These are phyloP conservation scores for Trogon surrucura DNA, from an alignment of 2,113 vertebrate genomes.

Conservation along the genomic window DNA sequence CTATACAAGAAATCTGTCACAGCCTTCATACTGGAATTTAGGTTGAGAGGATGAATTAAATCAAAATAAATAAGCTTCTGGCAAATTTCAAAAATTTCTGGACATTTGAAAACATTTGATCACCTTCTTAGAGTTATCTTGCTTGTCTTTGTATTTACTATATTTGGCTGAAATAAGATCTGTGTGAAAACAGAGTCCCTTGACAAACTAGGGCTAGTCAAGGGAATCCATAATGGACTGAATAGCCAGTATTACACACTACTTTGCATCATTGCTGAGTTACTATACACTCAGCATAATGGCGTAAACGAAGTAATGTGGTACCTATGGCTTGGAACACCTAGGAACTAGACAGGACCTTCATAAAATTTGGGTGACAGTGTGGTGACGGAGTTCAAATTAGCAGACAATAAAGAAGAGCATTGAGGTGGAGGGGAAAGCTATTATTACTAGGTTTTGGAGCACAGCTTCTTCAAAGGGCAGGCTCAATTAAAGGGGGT, in stretches of 20 bases:
- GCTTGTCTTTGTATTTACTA: not conserved
- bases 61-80: not conserved
- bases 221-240: not conserved
- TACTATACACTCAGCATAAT: not conserved
- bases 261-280: not conserved
- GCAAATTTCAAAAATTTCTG: not conserved
- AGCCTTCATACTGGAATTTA: not conserved
- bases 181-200: not conserved
- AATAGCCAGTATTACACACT: not conserved
- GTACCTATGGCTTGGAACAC: not conserved
- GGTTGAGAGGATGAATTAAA: not conserved
- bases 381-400: not conserved
- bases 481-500: not conserved
- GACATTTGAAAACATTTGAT: not conserved
- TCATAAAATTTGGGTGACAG: not conserved
- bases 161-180: not conserved
- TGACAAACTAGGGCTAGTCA: not conserved
- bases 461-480: not conserved
- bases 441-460: not conserved
- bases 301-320: not conserved
- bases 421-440: too few relatives aligned
- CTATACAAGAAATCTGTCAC: not conserved
- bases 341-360: not conserved
- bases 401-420: not conserved
- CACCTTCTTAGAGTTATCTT: not conserved